These are phyloP conservation scores for Morone chrysops DNA, from an alignment of 2,113 vertebrate genomes.

Conservation along the genomic window DNA sequence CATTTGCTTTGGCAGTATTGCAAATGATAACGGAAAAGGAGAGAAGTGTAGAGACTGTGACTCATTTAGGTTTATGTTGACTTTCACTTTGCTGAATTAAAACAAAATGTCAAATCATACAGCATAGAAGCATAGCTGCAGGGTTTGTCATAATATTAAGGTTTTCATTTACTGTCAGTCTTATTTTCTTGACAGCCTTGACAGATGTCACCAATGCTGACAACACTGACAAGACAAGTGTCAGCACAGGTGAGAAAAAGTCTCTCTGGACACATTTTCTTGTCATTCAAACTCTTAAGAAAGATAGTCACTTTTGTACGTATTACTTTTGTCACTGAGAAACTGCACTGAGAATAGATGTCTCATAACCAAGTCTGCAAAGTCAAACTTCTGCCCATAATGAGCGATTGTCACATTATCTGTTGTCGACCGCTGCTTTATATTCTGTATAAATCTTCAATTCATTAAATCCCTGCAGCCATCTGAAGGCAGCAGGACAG, in stretches of 20 bases:
- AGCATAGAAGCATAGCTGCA: slow-evolving; percentile 17
- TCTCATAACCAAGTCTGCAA: no score
- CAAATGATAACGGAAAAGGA: neutral
- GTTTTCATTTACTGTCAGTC: slow-evolving; percentile 1
- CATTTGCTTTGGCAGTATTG: neutral
- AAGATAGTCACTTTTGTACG: neutral
- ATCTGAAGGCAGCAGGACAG: neutral
- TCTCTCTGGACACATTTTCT: slow-evolving; percentile 13
- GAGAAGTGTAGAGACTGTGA: neutral
- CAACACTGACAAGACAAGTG: neutral
- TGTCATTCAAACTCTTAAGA: slow-evolving; percentile 7
- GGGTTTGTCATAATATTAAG: slow-evolving; percentile 12
- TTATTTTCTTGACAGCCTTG: neutral
- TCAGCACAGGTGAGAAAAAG: slow-evolving; percentile 11
- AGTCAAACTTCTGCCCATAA: no score
- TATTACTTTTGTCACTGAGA: no score
- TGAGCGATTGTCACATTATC: no score
- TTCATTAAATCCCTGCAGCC: neutral
- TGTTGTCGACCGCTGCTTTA: neutral
- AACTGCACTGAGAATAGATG: no score
- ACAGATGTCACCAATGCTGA: neutral
- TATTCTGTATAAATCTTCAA: neutral
- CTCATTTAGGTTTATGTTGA: neutral
- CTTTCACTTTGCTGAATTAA: slow-evolving; percentile 5
- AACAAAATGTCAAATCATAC: slow-evolving; percentile 18